phyloP scores from a whole-genome alignment of 1,140 invertebrate genomes.

The Philotrypesis tridentata region DNA sequence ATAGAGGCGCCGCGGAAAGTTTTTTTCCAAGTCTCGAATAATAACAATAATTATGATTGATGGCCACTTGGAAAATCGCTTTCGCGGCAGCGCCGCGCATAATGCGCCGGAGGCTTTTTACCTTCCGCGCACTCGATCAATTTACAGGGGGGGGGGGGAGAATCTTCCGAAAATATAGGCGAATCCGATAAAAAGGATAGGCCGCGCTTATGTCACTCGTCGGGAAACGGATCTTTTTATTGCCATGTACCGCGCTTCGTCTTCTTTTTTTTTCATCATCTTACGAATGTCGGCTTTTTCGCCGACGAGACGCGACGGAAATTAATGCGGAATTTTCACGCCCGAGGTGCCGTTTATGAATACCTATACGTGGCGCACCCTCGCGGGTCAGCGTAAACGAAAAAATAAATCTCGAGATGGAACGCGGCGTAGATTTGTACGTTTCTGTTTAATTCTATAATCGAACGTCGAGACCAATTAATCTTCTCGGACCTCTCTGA shows the following conservation, averaged over 20 bases:
- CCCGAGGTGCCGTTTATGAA: not conserved
- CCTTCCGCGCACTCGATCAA: not conserved
- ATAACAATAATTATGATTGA: conserved; percentile 32
- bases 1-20: not conserved
- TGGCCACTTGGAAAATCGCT: conserved; percentile 10
- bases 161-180: not conserved
- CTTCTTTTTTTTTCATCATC: no score
- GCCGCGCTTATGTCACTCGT: not conserved
- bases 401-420: no score
- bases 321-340: conserved; percentile 2
- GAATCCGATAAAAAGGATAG: not conserved
- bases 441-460: no score
- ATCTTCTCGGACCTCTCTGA: no score
- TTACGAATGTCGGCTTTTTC: not conserved
- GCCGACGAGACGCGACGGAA: not conserved
- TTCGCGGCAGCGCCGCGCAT: not conserved
- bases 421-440: no score
- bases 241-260: not conserved
- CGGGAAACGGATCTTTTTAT: conserved; percentile 6
- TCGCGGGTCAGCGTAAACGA: no score
- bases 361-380: no score
- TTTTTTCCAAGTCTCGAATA: not conserved
- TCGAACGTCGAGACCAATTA: no score
- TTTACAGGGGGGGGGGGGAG: not conserved
- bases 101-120: not conserved